These are phyloP conservation scores for Sphyrna mokarran DNA, from an alignment of 2,113 vertebrate species.

Conservation along the genomic window DNA sequence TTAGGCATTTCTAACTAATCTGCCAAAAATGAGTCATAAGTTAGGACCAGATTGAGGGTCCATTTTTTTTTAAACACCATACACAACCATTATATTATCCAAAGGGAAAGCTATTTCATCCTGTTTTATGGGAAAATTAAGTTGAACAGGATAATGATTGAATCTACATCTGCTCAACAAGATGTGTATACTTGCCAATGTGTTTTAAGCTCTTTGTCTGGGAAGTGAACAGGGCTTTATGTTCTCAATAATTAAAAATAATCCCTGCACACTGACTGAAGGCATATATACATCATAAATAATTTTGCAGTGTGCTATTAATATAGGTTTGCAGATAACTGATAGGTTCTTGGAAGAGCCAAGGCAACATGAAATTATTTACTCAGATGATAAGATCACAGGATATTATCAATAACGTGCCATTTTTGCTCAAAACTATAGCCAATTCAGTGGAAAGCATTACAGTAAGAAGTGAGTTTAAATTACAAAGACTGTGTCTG, in stretches of 20 bases:
- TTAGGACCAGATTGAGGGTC: neutral
- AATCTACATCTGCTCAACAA: neutral
- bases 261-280: neutral
- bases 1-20: neutral
- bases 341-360: neutral
- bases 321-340: neutral
- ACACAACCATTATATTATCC: neutral
- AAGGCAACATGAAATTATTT: neutral
- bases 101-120: neutral
- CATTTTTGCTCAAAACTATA: neutral
- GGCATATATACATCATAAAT: neutral
- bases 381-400: neutral
- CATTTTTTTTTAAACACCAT: too few species aligned
- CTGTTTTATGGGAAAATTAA: neutral
- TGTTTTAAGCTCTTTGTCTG: neutral
- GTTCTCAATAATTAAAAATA: neutral
- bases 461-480: too few species aligned
- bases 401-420: neutral
- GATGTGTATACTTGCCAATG: neutral
- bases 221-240: neutral
- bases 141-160: neutral
- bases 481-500: neutral
- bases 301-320: neutral
- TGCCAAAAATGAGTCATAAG: constrained; percentile 12
- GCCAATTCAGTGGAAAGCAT: neutral